Base-by-base conservation (phyloP, 2,797 vertebrate species). In the Falco biarmicus region DNA sequence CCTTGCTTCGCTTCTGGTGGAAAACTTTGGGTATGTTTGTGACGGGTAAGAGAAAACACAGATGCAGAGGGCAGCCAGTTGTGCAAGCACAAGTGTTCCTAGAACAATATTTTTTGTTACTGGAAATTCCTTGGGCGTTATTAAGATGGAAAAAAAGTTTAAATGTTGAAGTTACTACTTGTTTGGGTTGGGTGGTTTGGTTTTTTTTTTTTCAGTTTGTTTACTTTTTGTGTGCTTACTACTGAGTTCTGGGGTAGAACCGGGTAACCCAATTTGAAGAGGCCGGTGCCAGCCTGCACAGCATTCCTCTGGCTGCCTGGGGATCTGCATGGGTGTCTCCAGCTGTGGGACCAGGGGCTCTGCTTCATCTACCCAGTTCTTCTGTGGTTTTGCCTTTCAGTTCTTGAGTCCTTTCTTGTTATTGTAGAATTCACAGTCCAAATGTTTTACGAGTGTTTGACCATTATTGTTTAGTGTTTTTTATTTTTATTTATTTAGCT, bases 51-150 rank as follows among this genome's bases (percentile, higher is more conserved):
- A 59, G 86, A 34, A 66, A 64, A 90, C 64, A 48, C 39, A 61
- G 89, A n/a, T 2, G 1, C 3, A 60, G 64, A 31, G 79, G 83
- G 59, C 32, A 31, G 80, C 69, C 73, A 19, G 69, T 93, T 95
- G 91, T 93, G 94, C 83, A 93, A 93, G 66, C 63, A 59, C 65
- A 19, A 41, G 54, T 84, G 80, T 63, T 81, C 48, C 66, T 57
- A 50, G 64, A 82, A 84, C 94, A 95, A 68, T 93, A 61, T 70
- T 80, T 88, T 90, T 95, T 96, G 90, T 95, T 90, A 47, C n/a
- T 94, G 77, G 70, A 73, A 88, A 77, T 78, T 87, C 79, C 61
- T 37, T 10, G 65, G 26, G 7, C 15, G 0, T 12, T 71, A 15
- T 66, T 93, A 45, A 81, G 53, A 77, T 51, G 71, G 84, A 66